A percentile compares a stretch with the other conserved stretches of the same genome.
Conservation (phyloP, 1,140 invertebrate species). For the Caerostris darwini region DNA sequence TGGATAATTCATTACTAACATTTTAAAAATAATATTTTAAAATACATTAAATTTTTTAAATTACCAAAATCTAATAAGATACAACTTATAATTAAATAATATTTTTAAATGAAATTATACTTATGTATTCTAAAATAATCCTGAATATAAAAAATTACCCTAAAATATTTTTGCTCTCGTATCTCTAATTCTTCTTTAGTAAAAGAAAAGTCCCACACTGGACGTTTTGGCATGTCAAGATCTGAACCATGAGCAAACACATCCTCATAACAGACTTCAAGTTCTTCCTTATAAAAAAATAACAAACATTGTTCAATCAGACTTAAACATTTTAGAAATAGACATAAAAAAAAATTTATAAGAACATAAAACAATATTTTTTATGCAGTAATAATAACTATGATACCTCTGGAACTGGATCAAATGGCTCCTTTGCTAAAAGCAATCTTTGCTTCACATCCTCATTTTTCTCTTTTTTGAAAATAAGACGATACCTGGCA, state of each 20-base stretch:
- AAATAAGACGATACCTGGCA: conserved; percentile 82
- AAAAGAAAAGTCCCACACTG: conserved; percentile 82
- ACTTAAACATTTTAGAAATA: neutral
- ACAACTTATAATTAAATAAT: too few relatives aligned
- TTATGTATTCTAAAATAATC: too few relatives aligned
- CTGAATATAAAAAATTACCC: conserved; percentile 78
- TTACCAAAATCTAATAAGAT: too few relatives aligned
- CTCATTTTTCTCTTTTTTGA: conserved; percentile 82
- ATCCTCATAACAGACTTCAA: conserved; percentile 82
- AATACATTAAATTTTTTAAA: too few relatives aligned
- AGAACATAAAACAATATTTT: neutral
- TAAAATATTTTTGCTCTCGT: conserved; percentile 82
- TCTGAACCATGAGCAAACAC: conserved; percentile 81
- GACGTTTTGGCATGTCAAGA: conserved; percentile 83
- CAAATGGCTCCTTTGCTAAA: conserved; percentile 80
- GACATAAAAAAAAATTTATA: neutral
- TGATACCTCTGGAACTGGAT: conserved; percentile 80
- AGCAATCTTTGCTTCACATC: conserved; percentile 81
- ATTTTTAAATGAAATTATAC: too few relatives aligned
- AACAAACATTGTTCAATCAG: neutral
- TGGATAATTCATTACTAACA: too few relatives aligned
- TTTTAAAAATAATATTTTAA: too few relatives aligned
- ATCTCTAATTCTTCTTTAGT: conserved; percentile 81
- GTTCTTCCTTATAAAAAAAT: conserved; percentile 78
- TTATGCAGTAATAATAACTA: conserved; percentile 2